phyloP scores from a whole-genome alignment of 2,113 vertebrate species.

The Hemibagrus wyckioides region DNA sequence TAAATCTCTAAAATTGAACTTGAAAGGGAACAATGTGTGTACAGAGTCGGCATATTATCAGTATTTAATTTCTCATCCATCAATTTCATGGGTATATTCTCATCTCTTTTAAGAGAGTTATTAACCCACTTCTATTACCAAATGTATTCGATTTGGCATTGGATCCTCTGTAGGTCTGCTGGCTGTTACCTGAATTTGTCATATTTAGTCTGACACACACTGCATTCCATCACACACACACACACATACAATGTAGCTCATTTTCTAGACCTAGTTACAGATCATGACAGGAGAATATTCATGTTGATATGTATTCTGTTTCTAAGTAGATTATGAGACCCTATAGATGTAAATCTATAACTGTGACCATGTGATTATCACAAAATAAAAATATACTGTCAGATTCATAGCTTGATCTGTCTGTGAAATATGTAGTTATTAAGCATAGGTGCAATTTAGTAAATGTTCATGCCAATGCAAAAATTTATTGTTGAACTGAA shows the following conservation, averaged over 20 bases:
- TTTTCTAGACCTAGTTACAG: conserved; percentile 70
- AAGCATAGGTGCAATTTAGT: background rate
- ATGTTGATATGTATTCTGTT: conserved; percentile 87
- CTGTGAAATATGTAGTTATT: conserved; percentile 14
- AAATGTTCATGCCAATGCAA: background rate
- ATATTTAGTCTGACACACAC: conserved; percentile 68
- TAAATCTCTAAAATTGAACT: conserved; percentile 39
- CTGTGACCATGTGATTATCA: conserved; percentile 90
- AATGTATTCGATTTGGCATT: conserved; percentile 72
- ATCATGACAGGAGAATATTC: conserved; percentile 77
- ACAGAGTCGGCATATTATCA: conserved; percentile 81
- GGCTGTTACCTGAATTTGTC: conserved; percentile 73
- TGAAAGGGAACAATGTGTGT: conserved; percentile 67
- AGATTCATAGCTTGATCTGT: conserved; percentile 66
- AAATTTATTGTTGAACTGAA: background rate
- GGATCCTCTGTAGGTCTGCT: conserved; percentile 70
- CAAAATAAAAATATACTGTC: conserved; percentile 85
- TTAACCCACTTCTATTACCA: conserved; percentile 71
- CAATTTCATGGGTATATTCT: conserved; percentile 67
- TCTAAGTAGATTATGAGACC: conserved; percentile 83
- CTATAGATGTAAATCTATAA: conserved; percentile 88
- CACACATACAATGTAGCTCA: conserved; percentile 66
- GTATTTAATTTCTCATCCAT: conserved; percentile 71
- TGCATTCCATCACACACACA: conserved; percentile 54
- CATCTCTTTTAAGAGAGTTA: conserved; percentile 68